Evolutionary conservation across 1,140 invertebrate species (phyloP), one percentile per base, ranked within the genome.

Genomic region (Nebria ingens): DNA sequence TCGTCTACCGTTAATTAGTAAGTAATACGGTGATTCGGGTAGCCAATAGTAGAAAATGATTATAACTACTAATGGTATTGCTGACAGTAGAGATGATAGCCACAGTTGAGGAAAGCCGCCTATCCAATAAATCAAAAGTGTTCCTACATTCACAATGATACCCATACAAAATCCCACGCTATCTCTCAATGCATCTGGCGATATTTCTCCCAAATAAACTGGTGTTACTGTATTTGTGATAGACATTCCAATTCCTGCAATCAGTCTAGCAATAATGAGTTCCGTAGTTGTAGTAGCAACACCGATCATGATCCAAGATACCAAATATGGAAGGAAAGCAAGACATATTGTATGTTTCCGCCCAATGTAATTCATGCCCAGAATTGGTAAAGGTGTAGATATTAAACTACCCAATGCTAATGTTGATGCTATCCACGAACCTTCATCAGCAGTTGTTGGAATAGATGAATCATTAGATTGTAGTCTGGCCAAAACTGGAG

Each of bases 121-220:
- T 12, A 45, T 45, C 40, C 40, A 45, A 45, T 45, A 45, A 17
- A 45, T 45, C 40, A 9, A 12, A 12, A 45, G 17, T 12, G 17
- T 45, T 45, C 40, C 40, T 17, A 17, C 15, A 45, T 11, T 11
- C 3, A 4, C 4, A 4, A 45, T 45, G 4, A 17, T 17, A 45
- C 9, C 17, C 15, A 45, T 45, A 4, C 40, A 6, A 9, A 45
- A 4, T 12, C 9, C 40, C 9, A 17, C 17, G 6, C 9, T 17
- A 4, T 17, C 40, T 4, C 40, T 9, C 9, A 45, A 12, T 12
- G 9, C 17, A 45, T 45, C 40, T 45, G 40, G 40, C 4, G 40
- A 45, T 6, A 45, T 45, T 45, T 45, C 40, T 45, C 40, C 40
- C 17, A 45, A 17, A 17, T 45, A 45, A 17, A 45, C 40, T 17